These are phyloP conservation scores for Calliopsis andreniformis DNA, from an alignment of 1,140 invertebrate species.

Conservation along the genomic window DNA sequence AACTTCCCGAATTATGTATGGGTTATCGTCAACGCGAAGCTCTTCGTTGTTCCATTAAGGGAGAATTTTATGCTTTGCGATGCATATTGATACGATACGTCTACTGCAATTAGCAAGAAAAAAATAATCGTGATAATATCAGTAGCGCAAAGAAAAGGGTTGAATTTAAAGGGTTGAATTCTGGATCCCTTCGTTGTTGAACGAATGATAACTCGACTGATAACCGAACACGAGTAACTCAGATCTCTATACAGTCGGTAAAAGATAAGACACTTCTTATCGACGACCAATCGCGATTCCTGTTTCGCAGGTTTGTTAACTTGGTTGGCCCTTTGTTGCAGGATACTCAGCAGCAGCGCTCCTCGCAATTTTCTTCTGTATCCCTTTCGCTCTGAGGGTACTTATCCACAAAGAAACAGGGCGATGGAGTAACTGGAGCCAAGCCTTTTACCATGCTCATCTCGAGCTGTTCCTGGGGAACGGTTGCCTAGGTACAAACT, in stretches of 20 bases:
- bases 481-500: conserved; percentile 84
- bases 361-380: conserved; percentile 87
- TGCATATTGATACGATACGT: no score
- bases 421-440: conserved; percentile 84
- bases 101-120: no score
- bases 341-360: conserved; percentile 88
- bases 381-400: conserved; percentile 87
- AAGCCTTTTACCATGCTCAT: conserved; percentile 88
- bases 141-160: no score
- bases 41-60: no score
- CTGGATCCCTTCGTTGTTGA: no score
- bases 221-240: background rate
- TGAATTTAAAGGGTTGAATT: no score
- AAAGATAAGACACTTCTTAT: background rate
- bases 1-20: conserved; percentile 22
- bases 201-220: no score
- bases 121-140: no score
- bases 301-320: no score
- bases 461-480: conserved; percentile 89
- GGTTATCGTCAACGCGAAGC: no score
- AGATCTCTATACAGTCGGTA: background rate
- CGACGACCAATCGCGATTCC: background rate
- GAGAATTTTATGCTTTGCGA: no score
- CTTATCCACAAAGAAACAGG: conserved; percentile 85
- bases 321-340: conserved; percentile 68